Conservation (phyloP, 2,888 invertebrate genomes). For the Nesidiocoris tenuis region DNA sequence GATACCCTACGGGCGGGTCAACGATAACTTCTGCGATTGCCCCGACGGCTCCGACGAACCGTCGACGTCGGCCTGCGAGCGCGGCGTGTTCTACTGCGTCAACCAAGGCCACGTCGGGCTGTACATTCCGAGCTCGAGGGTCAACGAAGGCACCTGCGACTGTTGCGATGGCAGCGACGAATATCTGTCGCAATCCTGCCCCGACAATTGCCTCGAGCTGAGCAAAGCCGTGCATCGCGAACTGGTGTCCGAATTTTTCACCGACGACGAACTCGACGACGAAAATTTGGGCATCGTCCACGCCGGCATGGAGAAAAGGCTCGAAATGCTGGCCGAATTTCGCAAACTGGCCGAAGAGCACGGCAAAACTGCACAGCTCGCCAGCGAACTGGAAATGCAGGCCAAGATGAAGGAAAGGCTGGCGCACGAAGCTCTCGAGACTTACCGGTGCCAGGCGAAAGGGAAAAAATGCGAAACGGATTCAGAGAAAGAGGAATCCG, state of each 20-base stretch:
- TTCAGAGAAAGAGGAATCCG: not conserved
- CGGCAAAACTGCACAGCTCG: not conserved
- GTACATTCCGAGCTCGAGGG: conserved; percentile 73
- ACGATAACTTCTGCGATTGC: conserved; percentile 95
- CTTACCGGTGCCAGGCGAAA: not conserved
- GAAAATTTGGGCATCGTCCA: not conserved
- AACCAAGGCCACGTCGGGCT: conserved; percentile 71
- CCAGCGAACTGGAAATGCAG: not conserved
- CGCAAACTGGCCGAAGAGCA: not conserved
- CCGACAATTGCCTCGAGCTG: conserved; percentile 8
- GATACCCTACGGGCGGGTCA: conserved; percentile 73
- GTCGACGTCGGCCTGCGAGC: conserved; percentile 83
- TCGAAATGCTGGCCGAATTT: not conserved
- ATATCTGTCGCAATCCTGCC: conserved; percentile 53
- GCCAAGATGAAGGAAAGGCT: not conserved
- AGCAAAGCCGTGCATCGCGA: not conserved
- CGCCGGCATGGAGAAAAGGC: not conserved
- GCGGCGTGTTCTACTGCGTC: conserved; percentile 80
- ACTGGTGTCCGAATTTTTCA: not conserved
- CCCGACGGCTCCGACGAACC: conserved; percentile 81
- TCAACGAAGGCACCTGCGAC: conserved; percentile 91
- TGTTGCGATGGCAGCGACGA: conserved; percentile 90
- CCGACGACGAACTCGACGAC: not conserved
- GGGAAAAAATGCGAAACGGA: not conserved
- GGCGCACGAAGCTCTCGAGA: conserved; percentile 10